Conservation (phyloP, 2,113 vertebrate species). For the Misgurnus mizolepis region DNA sequence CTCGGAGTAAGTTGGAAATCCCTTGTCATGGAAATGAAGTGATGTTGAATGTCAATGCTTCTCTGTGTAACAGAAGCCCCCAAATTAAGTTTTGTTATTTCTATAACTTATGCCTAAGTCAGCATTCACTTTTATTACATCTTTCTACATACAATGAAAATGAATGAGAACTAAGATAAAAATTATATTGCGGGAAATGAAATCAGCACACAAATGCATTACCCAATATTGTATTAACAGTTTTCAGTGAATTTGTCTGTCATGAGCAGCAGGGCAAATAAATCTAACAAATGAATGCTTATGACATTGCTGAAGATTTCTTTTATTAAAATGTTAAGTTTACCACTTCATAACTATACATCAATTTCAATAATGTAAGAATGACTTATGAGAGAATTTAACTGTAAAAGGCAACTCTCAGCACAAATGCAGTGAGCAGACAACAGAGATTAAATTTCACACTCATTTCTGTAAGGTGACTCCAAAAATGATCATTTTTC, state of each 20-base stretch:
- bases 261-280: neutral
- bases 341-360: neutral
- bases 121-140: no score
- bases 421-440: neutral
- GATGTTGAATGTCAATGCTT: neutral
- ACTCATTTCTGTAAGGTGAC: neutral
- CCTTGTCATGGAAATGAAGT: conserved; percentile 9
- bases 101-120: no score
- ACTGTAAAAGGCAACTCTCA: conserved; percentile 12
- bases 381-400: conserved; percentile 5
- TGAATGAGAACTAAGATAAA: no score
- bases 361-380: neutral
- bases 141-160: no score
- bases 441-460: conserved; percentile 19
- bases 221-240: no score
- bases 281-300: neutral
- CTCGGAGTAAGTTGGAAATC: neutral
- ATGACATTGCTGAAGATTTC: neutral
- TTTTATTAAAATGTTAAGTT: neutral
- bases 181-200: no score
- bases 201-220: no score
- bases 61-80: neutral
- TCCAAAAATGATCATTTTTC: neutral
- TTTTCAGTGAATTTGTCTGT: neutral
- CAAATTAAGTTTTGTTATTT: no score